Evolutionary conservation across 2,113 vertebrate species (phyloP).

Genomic region (Atlantisia rogersi): DNA sequence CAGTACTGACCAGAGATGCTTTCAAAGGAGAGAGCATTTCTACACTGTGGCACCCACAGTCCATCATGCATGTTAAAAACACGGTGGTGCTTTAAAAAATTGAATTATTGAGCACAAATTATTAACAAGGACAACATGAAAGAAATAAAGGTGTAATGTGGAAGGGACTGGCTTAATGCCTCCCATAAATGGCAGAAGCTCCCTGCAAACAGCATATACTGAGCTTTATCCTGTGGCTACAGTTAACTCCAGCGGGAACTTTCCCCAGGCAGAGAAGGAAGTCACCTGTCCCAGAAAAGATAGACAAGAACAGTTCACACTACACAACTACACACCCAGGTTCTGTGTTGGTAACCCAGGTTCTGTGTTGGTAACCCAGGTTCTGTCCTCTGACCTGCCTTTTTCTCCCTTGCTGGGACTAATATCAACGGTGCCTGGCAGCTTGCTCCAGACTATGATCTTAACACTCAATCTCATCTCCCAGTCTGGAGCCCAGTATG

Average conservation of each 20-base stretch:
- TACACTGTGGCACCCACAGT: not conserved
- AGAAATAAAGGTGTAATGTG: not conserved
- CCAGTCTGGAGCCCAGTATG: not conserved
- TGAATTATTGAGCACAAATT: not conserved
- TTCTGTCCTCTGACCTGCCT: not conserved
- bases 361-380: not conserved
- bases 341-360: not conserved
- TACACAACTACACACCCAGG: rapidly evolving
- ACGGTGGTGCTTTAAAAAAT: not conserved
- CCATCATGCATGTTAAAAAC: not conserved
- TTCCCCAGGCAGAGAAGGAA: not conserved
- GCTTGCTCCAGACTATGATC: not conserved
- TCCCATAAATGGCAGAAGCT: not conserved
- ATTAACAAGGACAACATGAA: not conserved
- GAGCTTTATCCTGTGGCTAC: not conserved
- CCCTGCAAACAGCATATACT: rapidly evolving
- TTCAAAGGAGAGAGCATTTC: not conserved
- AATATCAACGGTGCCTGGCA: not conserved
- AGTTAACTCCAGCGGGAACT: not conserved
- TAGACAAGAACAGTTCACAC: not conserved
- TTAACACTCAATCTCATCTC: not conserved
- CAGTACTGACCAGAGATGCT: not conserved
- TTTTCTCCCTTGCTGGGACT: not conserved
- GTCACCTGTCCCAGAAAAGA: not conserved
- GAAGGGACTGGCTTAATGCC: rapidly evolving